Evolutionary conservation across 2,888 invertebrate species (phyloP), one percentile per base, ranked within the genome.

Genomic region (Odontothrips loti): DNA sequence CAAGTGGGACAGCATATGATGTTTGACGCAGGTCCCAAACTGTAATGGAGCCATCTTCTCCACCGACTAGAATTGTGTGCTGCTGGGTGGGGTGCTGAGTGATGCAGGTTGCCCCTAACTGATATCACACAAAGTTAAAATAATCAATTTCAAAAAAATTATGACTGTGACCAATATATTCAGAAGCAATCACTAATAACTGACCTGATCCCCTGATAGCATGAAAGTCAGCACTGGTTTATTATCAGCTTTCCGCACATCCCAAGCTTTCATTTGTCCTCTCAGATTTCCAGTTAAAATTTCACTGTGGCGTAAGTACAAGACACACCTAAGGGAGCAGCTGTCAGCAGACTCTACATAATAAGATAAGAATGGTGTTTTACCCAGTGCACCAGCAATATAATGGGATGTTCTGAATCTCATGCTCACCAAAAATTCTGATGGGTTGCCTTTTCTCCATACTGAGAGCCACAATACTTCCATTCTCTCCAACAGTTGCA

Each of bases 191-290:
- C 47, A 1, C 20, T 29, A 83, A 94, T 1, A 20, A 48, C 81
- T 48, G 29, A 85, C 85, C 83, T 84, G 83, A 79, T 85, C 93
- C 0, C 93, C 93, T 48, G 93, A 93, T 82, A 95, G 89, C 85
- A 94, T 91, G 85, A 96, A 94, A 68, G 92, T 92, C 78, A 91
- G 91, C 0, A 90, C 88, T 2, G 95, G 93, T 83, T 91, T 90
- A 85, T 92, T 90, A 3, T 89, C 88, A 17, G 89, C 87, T 48
- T 90, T 90, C 83, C 96, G 89, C 12, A 96, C 88, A 86, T 97
- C 97, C 92, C 95, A 96, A 82, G 96, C 91, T 87, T 96, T 96
- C 90, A 97, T 93, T 85, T 96, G 94, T 0, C 97, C 97, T 86
- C 95, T 89, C n/a, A 94, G 89, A 87, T 96, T 97, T 27, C 95